phyloP scores from a whole-genome alignment of 2,888 invertebrate genomes.

The Timema cristinae region DNA sequence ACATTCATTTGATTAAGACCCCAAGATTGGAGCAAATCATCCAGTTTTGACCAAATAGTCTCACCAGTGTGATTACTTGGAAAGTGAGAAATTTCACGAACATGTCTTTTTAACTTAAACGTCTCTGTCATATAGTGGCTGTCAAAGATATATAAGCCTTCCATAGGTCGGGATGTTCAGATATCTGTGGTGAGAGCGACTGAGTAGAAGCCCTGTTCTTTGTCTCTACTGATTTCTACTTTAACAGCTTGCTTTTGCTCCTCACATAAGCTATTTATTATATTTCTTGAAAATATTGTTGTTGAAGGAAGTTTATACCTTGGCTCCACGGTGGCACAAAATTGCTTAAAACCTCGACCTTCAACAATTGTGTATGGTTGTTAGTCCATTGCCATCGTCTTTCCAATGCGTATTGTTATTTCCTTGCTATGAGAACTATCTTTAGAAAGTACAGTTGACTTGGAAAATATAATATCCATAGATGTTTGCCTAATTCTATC shows the following conservation, averaged over 20 bases:
- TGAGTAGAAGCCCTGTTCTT: not conserved
- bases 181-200: not conserved
- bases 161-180: not conserved
- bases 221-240: not conserved
- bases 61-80: not conserved
- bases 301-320: not conserved
- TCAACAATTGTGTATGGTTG: too few species aligned
- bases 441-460: too few species aligned
- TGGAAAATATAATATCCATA: too few species aligned
- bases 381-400: too few species aligned
- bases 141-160: not conserved
- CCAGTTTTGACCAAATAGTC: not conserved
- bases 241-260: not conserved
- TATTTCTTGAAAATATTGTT: not conserved
- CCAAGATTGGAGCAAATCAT: not conserved
- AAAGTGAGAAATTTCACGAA: not conserved
- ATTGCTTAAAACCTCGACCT: too few species aligned
- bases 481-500: too few species aligned
- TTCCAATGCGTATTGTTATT: too few species aligned
- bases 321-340: too few species aligned
- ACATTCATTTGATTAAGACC: not conserved
- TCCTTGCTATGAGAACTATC: too few species aligned
- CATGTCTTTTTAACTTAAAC: slow-evolving; percentile 2
- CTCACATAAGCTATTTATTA: not conserved
- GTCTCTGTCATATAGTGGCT: not conserved